Conservation (phyloP, 2,797 vertebrate species). For the Melanotaenia parkinsoni region DNA sequence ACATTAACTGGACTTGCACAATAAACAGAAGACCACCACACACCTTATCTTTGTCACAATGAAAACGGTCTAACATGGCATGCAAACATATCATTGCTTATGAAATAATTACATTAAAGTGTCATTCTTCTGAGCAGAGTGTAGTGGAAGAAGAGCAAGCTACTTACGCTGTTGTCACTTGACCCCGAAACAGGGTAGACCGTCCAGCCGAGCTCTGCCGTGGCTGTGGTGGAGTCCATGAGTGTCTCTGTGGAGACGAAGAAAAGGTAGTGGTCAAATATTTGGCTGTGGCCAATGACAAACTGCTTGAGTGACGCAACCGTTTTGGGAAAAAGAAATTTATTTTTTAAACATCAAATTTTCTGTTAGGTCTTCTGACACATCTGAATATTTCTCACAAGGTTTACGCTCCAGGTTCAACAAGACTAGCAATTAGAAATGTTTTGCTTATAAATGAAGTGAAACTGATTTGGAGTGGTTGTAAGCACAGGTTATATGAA, state of each 20-base stretch:
- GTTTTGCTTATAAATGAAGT: neutral
- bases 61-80: neutral
- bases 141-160: neutral
- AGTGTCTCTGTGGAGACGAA: constrained; percentile 89
- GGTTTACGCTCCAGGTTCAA: neutral
- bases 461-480: constrained; percentile 15
- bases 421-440: neutral
- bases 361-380: neutral
- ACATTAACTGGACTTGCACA: constrained; percentile 43
- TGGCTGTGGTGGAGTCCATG: constrained; percentile 99
- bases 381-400: neutral
- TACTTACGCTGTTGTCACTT: constrained; percentile 87
- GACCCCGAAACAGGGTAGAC: constrained; percentile 94
- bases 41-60: constrained; percentile 11
- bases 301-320: constrained; percentile 14
- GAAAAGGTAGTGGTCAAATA: constrained; percentile 56
- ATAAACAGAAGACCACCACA: constrained; percentile 22
- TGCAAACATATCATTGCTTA: constrained; percentile 12
- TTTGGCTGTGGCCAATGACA: constrained; percentile 1
- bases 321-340: neutral
- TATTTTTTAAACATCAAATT: neutral
- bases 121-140: neutral
- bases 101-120: constrained; percentile 22
- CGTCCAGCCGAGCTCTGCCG: constrained; percentile 97
- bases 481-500: constrained; percentile 36